Evolutionary conservation across 2,113 vertebrate species (phyloP), one percentile per base, ranked within the genome.

Genomic region (Diglossa brunneiventris): DNA sequence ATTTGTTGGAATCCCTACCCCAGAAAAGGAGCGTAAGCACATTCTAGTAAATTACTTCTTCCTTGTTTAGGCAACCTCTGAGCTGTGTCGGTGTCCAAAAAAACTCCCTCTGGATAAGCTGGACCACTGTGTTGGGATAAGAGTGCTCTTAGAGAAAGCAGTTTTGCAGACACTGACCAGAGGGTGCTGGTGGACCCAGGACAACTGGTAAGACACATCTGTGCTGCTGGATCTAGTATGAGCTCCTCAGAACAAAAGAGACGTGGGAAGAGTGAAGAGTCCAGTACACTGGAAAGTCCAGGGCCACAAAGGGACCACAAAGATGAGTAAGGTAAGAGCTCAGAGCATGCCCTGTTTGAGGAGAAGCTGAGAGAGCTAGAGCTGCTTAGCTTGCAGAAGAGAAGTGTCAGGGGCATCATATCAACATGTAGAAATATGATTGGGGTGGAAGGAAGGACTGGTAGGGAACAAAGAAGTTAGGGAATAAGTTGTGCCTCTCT

Each of bases 371-470:
- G 35, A 59, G 7, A 28, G 2, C 19, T 49, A 37, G 37, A 31
- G 8, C 7, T 80, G 16, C 72, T 44, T 66, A 64, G 9, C 20
- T 39, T 53, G 41, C 20, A 39, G 55, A 78, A 37, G 4, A 61
- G 49, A 80, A 52, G n/a, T 28, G 68, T 77, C 31, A 61, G 11
- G 11, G 10, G 6, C 5, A 46, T 42, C 28, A 47, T 68, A 46
- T 49, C 17, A n/a, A 22, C 26, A 7, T 8, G 5, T 15, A 42
- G 58, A 66, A 77, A 37, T 37, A 69, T 0, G 0, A 3, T 4
- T 13, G 1, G 9, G 5, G 7, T 8, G 42, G 6, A 10, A 41
- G 3, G 2, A 17, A 24, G 23, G 13, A 52, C 11, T 26, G 28
- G 2, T 2, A 2, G 37, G 16, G 9, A 76, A 37, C 6, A 39